Percentiles rank a stretch among this genome's conserved stretches.
phyloP scores from a whole-genome alignment of 2,113 vertebrate species.

The Hemiprocne comata region DNA sequence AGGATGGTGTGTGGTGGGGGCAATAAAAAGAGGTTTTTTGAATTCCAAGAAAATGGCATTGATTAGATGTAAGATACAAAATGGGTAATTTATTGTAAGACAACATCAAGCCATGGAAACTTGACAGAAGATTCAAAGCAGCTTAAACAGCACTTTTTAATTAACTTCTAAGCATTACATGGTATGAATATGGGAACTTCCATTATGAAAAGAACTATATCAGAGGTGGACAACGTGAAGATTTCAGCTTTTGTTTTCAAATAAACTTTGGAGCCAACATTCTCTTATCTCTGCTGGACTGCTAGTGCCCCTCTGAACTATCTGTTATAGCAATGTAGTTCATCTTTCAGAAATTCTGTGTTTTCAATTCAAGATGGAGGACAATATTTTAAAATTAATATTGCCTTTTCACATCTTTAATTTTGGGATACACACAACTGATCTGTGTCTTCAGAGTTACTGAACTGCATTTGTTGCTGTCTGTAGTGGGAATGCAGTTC shows the following conservation, averaged over 20 bases:
- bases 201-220: conserved; percentile 77
- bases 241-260: conserved; percentile 75
- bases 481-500: conserved; percentile 36
- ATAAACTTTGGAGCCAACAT: conserved; percentile 75
- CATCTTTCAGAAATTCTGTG: conserved; percentile 71
- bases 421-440: conserved; percentile 65
- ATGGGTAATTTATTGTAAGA: conserved; percentile 90
- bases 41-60: conserved; percentile 89
- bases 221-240: conserved; percentile 77
- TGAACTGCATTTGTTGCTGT: conserved; percentile 59
- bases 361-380: conserved; percentile 73
- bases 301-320: conserved; percentile 76
- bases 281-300: conserved; percentile 73
- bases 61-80: conserved; percentile 81
- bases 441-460: conserved; percentile 45
- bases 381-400: conserved; percentile 72
- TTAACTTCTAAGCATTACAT: conserved; percentile 81
- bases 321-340: conserved; percentile 69
- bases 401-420: conserved; percentile 73
- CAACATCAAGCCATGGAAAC: conserved; percentile 98
- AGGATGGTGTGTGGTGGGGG: conserved; percentile 89
- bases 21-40: conserved; percentile 89
- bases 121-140: conserved; percentile 91
- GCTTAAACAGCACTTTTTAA: conserved; percentile 85
- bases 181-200: conserved; percentile 78